These are phyloP conservation scores for Drosophila neonasuta DNA, from an alignment of 2,888 invertebrate species.

Conservation along the genomic window DNA sequence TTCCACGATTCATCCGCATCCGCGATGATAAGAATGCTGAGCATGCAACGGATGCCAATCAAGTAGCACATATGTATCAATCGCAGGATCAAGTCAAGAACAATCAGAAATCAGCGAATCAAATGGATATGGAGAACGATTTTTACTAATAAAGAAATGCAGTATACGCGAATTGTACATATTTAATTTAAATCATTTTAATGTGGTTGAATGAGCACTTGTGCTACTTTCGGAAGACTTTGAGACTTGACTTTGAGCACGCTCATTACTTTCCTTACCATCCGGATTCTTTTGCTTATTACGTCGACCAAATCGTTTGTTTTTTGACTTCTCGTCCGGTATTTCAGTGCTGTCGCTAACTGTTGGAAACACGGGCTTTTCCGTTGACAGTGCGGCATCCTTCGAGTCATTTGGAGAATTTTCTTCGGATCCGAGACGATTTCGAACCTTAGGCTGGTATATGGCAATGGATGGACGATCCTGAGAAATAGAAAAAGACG, in stretches of 20 bases:
- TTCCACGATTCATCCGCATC: conserved; percentile 94
- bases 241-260: conserved; percentile 31
- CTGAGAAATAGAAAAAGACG: conserved; percentile 80
- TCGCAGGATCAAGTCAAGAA: conserved; percentile 95
- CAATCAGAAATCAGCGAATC: conserved; percentile 79
- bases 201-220: conserved; percentile 33
- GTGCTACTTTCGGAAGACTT: conserved; percentile 62
- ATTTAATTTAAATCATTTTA: conserved; percentile 28
- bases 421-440: conserved; percentile 70
- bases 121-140: conserved; percentile 76
- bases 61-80: conserved; percentile 94
- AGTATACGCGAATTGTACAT: background rate
- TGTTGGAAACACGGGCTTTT: conserved; percentile 5
- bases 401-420: conserved; percentile 36
- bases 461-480: conserved; percentile 95
- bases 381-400: conserved; percentile 16
- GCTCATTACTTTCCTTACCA: conserved; percentile 27
- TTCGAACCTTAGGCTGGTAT: conserved; percentile 88
- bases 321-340: conserved; percentile 41
- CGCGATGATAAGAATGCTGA: conserved; percentile 96
- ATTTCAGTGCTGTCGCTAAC: conserved; percentile 32
- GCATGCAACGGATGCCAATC: conserved; percentile 94
- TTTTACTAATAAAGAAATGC: conserved; percentile 73
- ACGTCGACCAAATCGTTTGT: conserved; percentile 48
- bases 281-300: conserved; percentile 49